These are phyloP conservation scores for Drepanosiphum platanoidis DNA, from an alignment of 2,888 invertebrate genomes.

Conservation along the genomic window DNA sequence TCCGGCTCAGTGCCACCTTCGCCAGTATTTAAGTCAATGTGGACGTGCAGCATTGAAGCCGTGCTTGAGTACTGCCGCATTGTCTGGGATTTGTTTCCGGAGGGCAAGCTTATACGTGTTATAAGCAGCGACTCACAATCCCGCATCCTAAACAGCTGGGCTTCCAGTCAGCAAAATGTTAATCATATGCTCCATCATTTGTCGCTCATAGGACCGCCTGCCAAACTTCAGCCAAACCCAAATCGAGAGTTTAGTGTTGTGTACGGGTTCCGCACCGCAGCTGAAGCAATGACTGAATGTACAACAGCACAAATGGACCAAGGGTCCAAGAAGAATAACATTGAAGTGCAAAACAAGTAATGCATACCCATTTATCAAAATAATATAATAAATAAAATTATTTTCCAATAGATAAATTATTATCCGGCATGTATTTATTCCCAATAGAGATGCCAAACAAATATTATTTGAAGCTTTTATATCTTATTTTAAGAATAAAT, in stretches of 20 bases:
- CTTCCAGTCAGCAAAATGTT: constrained; percentile 82
- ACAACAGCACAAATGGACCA: constrained; percentile 67
- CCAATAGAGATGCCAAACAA: no score
- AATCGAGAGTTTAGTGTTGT: constrained; percentile 74
- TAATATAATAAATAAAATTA: not conserved
- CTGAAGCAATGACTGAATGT: constrained; percentile 84
- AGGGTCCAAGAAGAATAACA: constrained; percentile 22
- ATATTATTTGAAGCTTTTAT: no score
- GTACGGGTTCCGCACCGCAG: constrained; percentile 85
- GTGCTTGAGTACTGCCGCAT: constrained; percentile 96
- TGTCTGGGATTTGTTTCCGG: constrained; percentile 96
- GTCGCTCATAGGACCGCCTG: constrained; percentile 54
- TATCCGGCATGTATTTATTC: no score
- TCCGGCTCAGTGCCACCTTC: constrained; percentile 80
- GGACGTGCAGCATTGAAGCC: constrained; percentile 96
- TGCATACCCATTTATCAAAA: not conserved
- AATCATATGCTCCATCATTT: constrained; percentile 76
- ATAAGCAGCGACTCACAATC: constrained; percentile 88
- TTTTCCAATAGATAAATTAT: not conserved
- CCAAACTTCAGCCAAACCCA: constrained; percentile 49
- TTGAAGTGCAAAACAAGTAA: constrained; percentile 56
- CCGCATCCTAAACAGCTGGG: constrained; percentile 88
- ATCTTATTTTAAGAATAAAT: no score
- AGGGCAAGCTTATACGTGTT: constrained; percentile 85
- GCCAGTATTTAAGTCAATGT: constrained; percentile 90